Base-by-base conservation (phyloP, 2,888 invertebrate species). In the Pterostichus madidus region DNA sequence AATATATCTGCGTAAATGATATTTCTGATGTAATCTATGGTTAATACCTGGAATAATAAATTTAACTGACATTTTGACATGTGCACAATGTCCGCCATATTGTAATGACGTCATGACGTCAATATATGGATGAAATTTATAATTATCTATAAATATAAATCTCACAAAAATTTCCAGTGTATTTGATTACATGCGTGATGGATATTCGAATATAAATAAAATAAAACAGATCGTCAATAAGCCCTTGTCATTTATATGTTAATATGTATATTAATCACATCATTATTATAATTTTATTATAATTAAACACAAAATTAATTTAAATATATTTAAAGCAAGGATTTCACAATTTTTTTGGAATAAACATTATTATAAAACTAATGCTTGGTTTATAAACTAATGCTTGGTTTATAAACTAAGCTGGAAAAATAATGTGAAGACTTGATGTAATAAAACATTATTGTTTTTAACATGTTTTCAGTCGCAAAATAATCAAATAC, bases 1-100 rank as follows among this genome's bases (percentile, higher is more conserved):
- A 71, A 71, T 71, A 44, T 17, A 71, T 71, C 17, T 44, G 44
- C 11, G 44, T 17, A 15, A 71, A 71, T 17, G 11, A 71, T 68
- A 68, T 71, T 71, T 71, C 11, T 71, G 68, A 71, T 39, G 35
- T 64, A 32, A 64, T 64, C 64, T 35, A 64, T 64, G 64, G 35
- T 32, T 64, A 64, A 35, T 39, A 64, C 64, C 35, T 35, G n/a
- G 5, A n/a, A 64, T 64, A 64, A 64, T 64, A 35, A 39, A 64
- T 64, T 32, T n/a, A 35, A 64, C 35, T 64, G 64, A 64, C 35
- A 13, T 64, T 7, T 35, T 64, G 64, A 64, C 64, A 64, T 64
- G 32, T 64, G 2, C 35, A 35, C 2, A 64, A 64, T 32, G 31
- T 32, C n/a, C 32, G 11, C 64, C 13, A 64, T 64, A 13, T 64